These are phyloP conservation scores for Eclectus roratus DNA, from an alignment of 2,113 vertebrate genomes.

Conservation along the genomic window DNA sequence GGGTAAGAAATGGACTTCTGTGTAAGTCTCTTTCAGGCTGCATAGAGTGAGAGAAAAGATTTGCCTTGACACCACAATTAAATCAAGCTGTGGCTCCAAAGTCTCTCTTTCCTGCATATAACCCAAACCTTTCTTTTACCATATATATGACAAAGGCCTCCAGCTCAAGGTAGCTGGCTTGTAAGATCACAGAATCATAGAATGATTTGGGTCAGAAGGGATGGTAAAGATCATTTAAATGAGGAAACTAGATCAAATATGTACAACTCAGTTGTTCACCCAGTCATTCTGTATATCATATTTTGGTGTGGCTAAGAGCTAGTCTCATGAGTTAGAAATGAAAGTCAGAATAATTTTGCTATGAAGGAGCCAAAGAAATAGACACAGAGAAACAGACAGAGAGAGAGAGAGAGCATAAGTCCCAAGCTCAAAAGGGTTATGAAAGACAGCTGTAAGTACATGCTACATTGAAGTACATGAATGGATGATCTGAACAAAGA, in stretches of 20 bases:
- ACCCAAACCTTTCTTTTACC: neutral
- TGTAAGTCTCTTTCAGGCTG: neutral
- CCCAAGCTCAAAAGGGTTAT: neutral
- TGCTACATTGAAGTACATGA: neutral
- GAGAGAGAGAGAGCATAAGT: neutral
- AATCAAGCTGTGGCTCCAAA: neutral
- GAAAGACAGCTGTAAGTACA: neutral
- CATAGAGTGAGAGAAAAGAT: neutral
- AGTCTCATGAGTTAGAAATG: neutral
- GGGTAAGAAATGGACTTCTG: neutral
- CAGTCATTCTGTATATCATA: neutral
- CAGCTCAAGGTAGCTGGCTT: neutral
- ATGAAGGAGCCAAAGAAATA: neutral
- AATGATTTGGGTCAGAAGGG: neutral
- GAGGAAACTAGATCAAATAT: neutral
- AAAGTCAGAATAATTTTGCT: neutral
- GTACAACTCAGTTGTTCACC: neutral
- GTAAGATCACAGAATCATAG: neutral
- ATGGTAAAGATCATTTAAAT: neutral
- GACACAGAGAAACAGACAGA: neutral
- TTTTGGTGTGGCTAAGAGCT: neutral
- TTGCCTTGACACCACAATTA: neutral
- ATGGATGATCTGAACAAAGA: neutral
- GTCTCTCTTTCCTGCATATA: neutral
- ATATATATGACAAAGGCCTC: neutral